Evolutionary conservation across 1,140 invertebrate species (phyloP).

Genomic region (Macrobrachium rosenbergii): DNA sequence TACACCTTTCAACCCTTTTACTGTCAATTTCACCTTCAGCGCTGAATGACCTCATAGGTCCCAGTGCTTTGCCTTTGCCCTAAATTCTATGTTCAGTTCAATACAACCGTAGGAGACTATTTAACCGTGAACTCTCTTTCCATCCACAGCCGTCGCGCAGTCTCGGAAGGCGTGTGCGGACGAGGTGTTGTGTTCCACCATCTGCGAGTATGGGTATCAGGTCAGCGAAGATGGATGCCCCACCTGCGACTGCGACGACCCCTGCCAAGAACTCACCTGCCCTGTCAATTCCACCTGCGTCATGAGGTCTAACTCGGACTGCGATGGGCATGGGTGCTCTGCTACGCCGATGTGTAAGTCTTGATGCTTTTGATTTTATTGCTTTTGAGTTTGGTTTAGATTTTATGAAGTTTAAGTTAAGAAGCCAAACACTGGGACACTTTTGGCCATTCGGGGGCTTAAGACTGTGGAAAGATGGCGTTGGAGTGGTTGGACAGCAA

Average conservation of each 20-base stretch:
- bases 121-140: no score
- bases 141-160: constrained; percentile 23
- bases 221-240: constrained; percentile 83
- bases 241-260: constrained; percentile 87
- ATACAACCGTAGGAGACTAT: no score
- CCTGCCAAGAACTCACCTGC: constrained; percentile 84
- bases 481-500: no score
- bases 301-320: constrained; percentile 78
- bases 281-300: constrained; percentile 81
- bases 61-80: no score
- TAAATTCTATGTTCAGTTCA: no score
- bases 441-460: no score
- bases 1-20: no score
- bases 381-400: background rate
- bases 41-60: no score
- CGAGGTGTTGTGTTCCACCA: constrained; percentile 71
- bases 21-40: no score
- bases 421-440: no score
- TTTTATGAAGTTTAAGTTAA: no score
- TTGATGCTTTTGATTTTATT: background rate
- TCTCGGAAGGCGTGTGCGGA: constrained; percentile 68
- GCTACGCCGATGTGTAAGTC: constrained; percentile 80
- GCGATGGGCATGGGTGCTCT: constrained; percentile 79
- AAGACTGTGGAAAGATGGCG: no score
- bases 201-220: constrained; percentile 87